Conservation (phyloP, 1,140 invertebrate species). For the Drosophila sechellia region DNA sequence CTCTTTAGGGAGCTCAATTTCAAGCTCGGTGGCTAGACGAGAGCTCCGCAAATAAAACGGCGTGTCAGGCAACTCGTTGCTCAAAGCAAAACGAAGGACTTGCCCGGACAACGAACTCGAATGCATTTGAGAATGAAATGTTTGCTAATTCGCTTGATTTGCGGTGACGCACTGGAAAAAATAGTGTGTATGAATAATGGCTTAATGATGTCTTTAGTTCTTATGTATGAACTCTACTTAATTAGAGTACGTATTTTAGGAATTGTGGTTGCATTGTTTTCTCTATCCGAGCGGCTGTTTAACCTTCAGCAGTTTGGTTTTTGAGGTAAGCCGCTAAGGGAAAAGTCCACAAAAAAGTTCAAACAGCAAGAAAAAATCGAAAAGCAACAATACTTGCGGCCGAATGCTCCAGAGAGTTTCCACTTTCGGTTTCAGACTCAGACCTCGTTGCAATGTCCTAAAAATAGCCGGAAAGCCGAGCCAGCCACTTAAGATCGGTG, state of each 20-base stretch:
- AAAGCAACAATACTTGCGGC: constrained; percentile 15
- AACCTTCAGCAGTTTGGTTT: constrained; percentile 9
- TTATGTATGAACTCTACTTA: background rate
- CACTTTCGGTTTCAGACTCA: constrained; percentile 76
- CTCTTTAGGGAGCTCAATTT: constrained; percentile 61
- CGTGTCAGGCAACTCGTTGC: constrained; percentile 20
- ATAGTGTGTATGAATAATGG: background rate
- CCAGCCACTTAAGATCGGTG: constrained; percentile 54
- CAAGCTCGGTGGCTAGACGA: constrained; percentile 59
- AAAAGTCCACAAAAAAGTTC: constrained; percentile 13
- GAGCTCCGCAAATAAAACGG: constrained; percentile 32
- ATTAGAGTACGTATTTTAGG: background rate
- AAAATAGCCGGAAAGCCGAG: constrained; percentile 62
- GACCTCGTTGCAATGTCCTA: constrained; percentile 56
- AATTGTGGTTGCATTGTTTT: background rate
- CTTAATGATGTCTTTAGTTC: background rate
- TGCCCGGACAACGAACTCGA: constrained; percentile 68
- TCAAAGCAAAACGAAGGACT: constrained; percentile 65
- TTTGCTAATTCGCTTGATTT: constrained; percentile 79
- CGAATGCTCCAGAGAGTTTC: constrained; percentile 70
- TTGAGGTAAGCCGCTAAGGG: constrained; percentile 33
- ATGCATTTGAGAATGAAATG: constrained; percentile 43
- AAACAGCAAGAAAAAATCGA: constrained; percentile 16
- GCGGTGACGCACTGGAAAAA: constrained; percentile 27
- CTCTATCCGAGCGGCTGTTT: background rate